Percentiles rank a stretch among this genome's conserved stretches.
These are phyloP conservation scores for Callosobruchus maculatus DNA, from an alignment of 2,888 invertebrate genomes.

Conservation along the genomic window DNA sequence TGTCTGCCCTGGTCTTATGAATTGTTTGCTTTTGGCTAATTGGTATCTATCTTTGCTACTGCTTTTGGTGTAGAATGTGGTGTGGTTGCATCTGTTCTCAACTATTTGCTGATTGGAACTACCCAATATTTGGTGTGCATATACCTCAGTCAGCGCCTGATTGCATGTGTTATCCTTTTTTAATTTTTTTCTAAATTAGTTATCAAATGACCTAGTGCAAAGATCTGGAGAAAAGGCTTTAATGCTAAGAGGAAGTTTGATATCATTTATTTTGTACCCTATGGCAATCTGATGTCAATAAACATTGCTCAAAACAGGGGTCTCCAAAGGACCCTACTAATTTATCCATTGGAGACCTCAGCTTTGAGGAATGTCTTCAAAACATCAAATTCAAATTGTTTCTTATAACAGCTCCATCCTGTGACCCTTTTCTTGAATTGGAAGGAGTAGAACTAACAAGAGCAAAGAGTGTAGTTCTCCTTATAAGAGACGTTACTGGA, in stretches of 20 bases:
- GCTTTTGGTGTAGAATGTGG: neutral
- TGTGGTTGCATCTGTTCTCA: neutral
- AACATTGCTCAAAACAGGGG: no score
- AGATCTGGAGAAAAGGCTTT: neutral
- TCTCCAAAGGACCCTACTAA: no score
- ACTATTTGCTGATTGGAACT: neutral
- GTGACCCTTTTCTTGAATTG: no score
- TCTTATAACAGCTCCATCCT: no score
- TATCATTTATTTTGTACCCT: neutral
- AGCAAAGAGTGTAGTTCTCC: no score
- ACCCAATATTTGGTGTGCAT: constrained; percentile 22
- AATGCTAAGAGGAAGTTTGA: neutral
- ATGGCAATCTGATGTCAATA: no score
- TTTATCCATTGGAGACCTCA: no score
- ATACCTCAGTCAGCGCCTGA: constrained; percentile 45
- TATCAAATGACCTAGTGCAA: neutral
- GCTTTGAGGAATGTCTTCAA: no score
- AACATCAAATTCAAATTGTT: no score
- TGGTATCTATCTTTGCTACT: neutral
- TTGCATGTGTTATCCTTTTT: constrained; percentile 29
- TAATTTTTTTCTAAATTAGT: constrained; percentile 11
- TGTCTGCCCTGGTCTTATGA: neutral
- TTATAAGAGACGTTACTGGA: no score
- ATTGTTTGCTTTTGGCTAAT: neutral
- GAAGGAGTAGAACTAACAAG: no score